Percentiles rank a stretch among this genome's conserved stretches.
Conservation (phyloP, 2,888 invertebrate genomes). For the Smittia sp. region DNA sequence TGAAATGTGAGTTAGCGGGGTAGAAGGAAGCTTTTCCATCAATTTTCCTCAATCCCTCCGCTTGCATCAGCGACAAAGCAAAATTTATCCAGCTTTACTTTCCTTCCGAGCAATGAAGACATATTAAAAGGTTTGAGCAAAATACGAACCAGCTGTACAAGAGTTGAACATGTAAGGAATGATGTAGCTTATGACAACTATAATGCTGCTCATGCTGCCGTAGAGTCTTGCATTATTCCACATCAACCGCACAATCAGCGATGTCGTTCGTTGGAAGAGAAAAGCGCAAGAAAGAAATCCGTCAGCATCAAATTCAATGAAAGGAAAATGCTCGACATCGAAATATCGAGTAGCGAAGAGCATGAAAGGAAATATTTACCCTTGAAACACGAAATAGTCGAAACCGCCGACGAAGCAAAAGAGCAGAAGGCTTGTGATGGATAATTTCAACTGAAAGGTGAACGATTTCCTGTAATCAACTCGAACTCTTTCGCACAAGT, state of each 20-base stretch:
- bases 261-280: background rate
- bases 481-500: conserved; percentile 26
- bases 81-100: background rate
- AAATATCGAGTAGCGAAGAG: background rate
- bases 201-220: conserved; percentile 26
- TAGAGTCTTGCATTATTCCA: conserved; percentile 24
- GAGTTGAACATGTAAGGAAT: conserved; percentile 32
- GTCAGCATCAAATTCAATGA: background rate
- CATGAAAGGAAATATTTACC: conserved; percentile 33
- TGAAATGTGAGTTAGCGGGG: background rate
- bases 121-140: background rate
- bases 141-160: conserved; percentile 13
- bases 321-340: background rate
- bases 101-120: background rate
- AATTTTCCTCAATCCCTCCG: background rate
- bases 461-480: conserved; percentile 27
- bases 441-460: conserved; percentile 31
- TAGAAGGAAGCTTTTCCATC: background rate
- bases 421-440: background rate
- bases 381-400: conserved; percentile 40
- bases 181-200: conserved; percentile 16
- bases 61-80: background rate
- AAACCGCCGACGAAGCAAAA: conserved; percentile 34
- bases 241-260: background rate
- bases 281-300: background rate